phyloP scores from a whole-genome alignment of 2,888 invertebrate genomes.

The Campoplex nolae region DNA sequence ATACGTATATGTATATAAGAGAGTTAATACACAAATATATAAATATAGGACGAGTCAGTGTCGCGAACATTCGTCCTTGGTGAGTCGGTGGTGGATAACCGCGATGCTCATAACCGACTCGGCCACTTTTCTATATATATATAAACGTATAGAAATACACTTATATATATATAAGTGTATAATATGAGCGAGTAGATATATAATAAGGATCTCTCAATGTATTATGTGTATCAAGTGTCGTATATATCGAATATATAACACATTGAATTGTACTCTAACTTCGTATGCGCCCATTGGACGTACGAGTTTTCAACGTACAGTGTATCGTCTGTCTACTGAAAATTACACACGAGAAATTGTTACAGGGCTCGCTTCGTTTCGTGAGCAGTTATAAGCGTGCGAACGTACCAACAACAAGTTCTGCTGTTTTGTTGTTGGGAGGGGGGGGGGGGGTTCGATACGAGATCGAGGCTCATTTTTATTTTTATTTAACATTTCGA shows the following conservation, averaged over 20 bases:
- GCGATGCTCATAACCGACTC: constrained; percentile 56
- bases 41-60: constrained; percentile 32
- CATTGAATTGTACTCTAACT: constrained; percentile 24
- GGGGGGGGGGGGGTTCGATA: constrained; percentile 24
- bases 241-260: constrained; percentile 4
- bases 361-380: constrained; percentile 54
- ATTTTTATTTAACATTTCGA: neutral
- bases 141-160: no score
- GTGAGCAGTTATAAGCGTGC: constrained; percentile 65
- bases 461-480: neutral
- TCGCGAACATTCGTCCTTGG: constrained; percentile 59
- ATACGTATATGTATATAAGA: constrained; percentile 2
- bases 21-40: constrained; percentile 23
- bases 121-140: constrained; percentile 25
- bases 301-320: constrained; percentile 47
- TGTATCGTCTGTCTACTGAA: constrained; percentile 33
- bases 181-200: constrained; percentile 10
- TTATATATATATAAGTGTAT: neutral
- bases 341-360: constrained; percentile 60
- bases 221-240: constrained; percentile 29
- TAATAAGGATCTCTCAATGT: constrained; percentile 27
- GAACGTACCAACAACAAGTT: constrained; percentile 65
- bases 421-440: constrained; percentile 21
- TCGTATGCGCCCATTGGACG: constrained; percentile 5
- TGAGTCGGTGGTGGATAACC: constrained; percentile 46